Base-by-base conservation (phyloP, 92 coral and sea anemone genomes). In the Anthopleura xanthogrammica region DNA sequence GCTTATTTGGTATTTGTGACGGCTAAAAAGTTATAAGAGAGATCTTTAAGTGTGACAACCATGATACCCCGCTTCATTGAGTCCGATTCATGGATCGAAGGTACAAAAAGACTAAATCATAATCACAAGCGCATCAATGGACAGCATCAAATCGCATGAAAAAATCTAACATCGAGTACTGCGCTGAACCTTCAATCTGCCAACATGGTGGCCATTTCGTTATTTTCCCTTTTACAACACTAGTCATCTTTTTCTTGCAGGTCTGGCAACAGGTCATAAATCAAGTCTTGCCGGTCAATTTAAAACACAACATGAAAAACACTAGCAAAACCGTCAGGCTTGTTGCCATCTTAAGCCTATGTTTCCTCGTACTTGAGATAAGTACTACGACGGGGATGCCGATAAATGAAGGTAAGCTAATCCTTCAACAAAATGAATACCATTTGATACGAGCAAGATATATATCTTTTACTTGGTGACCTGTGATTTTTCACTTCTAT, bases 231-330 rank as follows among this genome's bases (percentile, higher is more conserved):
- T n/a, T 52, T 1, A 50, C 39, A 10, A 81, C 55, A 75, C 12
- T 70, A 23, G 54, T 68, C 62, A 50, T 68, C 70, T 80, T 46
- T 73, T 80, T 23, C 52, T 81, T 81, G 84, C 84, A 81, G 84
- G 84, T 81, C 74, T 75, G 74, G 65, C 14, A 75, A 60, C 84
- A 81, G 84, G 84, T 81, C 77, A 70, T 81, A 70, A 75, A 71
- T 71, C 84, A 81, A 81, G 77, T 70, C 24, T 68, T 81, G 77
- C 84, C 65, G 77, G 84, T 81, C 84, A 81, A 80, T 80, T 68
- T 43, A 81, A 81, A 81, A 81, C 84, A 81, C 56, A 70, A 71
- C 20, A 81, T 81, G 84, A 70, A 43, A 39, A 52, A 81, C 84
- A 70, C 77, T 68, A 84, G 55, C 76, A 84, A 50, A 62, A 12